Evolutionary conservation across 1,140 invertebrate species (phyloP).

Genomic region (Mizuhopecten yessoensis): DNA sequence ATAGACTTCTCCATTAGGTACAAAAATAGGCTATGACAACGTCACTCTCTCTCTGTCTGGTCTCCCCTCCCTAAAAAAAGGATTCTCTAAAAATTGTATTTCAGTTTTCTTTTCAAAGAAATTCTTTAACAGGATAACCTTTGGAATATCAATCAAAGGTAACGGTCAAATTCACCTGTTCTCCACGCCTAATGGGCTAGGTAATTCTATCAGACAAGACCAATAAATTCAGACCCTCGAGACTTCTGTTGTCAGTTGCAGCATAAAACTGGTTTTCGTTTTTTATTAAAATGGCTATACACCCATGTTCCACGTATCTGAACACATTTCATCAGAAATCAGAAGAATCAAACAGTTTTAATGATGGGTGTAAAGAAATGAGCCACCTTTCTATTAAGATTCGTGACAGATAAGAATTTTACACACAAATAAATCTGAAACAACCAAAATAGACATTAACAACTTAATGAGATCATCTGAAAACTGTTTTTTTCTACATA

Average conservation of each 20-base stretch:
- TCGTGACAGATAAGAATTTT: conserved; percentile 34
- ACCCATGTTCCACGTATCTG: background rate
- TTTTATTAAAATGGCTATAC: conserved; percentile 13
- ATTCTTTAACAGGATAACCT: background rate
- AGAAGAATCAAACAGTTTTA: background rate
- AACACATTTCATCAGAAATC: background rate
- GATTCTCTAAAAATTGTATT: background rate
- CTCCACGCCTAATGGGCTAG: background rate
- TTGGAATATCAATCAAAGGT: background rate
- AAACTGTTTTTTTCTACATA: background rate
- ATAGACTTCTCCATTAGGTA: background rate
- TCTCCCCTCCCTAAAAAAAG: background rate
- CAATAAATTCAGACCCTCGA: background rate
- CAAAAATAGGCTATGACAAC: background rate
- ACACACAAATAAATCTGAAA: conserved; percentile 8
- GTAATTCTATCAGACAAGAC: background rate
- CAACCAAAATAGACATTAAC: background rate
- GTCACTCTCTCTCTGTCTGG: background rate
- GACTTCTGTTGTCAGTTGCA: background rate
- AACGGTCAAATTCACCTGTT: background rate
- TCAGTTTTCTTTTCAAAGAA: background rate
- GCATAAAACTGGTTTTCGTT: background rate
- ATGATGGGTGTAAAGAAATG: background rate
- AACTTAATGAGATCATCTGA: background rate
- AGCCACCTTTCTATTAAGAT: background rate